Conservation (phyloP, 2,797 vertebrate species). For the Parambassis ranga region DNA sequence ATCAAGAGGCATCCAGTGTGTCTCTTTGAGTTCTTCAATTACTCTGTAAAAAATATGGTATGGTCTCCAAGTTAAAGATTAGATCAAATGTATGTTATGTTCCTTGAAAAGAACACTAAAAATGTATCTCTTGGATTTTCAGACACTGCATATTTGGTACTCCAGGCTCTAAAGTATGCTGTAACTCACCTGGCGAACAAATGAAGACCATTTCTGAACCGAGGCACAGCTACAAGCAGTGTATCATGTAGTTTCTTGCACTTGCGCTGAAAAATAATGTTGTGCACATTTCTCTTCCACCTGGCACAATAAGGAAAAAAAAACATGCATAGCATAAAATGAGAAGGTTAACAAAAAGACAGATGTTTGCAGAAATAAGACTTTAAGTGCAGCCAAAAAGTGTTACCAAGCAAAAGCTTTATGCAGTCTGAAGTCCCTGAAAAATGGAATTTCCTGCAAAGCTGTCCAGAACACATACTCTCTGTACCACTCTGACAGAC, state of each 20-base stretch:
- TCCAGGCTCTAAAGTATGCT: neutral
- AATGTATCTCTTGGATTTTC: too few relatives aligned
- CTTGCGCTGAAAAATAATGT: conserved; percentile 46
- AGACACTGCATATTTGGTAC: too few relatives aligned
- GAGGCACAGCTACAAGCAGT: conserved; percentile 80
- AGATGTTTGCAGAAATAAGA: neutral
- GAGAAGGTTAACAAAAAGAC: neutral
- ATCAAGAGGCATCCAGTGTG: conserved; percentile 76
- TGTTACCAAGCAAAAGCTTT: conserved; percentile 79
- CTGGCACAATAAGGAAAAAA: conserved; percentile 48
- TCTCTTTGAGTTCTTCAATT: conserved; percentile 76
- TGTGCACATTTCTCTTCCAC: conserved; percentile 74
- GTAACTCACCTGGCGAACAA: conserved; percentile 76
- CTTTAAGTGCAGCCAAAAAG: neutral
- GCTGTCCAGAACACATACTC: conserved; percentile 80
- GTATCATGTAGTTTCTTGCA: conserved; percentile 53
- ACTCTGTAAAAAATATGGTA: conserved; percentile 63
- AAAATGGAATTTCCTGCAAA: conserved; percentile 80
- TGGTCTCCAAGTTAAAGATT: neutral
- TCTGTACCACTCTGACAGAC: conserved; percentile 81
- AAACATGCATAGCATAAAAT: neutral
- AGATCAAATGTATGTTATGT: neutral
- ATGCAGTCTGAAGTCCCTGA: conserved; percentile 75
- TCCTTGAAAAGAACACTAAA: too few relatives aligned
- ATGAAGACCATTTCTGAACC: conserved; percentile 80